A percentile compares a stretch with the other conserved stretches of the same genome.
Evolutionary conservation across 2,888 invertebrate genomes (phyloP).

Genomic region (Eretmocerus hayati): DNA sequence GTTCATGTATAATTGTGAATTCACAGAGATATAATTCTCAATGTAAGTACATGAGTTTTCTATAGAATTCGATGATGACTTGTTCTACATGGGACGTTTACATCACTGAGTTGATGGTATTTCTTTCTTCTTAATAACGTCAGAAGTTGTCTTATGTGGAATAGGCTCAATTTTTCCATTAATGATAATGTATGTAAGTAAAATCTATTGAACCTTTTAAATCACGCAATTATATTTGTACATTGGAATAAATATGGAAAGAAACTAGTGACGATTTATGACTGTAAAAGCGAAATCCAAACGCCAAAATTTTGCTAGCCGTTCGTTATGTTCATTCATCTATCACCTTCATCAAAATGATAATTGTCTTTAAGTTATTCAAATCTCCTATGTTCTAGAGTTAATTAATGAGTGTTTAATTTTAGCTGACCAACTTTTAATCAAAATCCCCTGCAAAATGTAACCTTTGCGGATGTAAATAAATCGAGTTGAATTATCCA

Average conservation of each 20-base stretch:
- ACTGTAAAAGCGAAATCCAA: too few relatives aligned
- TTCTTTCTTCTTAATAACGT: slow-evolving; percentile 8
- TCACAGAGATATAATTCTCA: too few relatives aligned
- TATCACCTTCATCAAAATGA: too few relatives aligned
- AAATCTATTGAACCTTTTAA: slow-evolving; percentile 21
- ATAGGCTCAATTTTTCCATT: slow-evolving; percentile 19
- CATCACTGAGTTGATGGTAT: slow-evolving; percentile 12
- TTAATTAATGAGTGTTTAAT: slow-evolving; percentile 11
- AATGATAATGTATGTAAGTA: slow-evolving; percentile 19
- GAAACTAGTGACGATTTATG: slow-evolving; percentile 6
- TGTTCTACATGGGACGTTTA: slow-evolving; percentile 13
- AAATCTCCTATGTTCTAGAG: too few relatives aligned
- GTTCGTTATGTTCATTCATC: too few relatives aligned
- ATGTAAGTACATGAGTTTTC: too few relatives aligned
- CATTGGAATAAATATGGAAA: slow-evolving; percentile 13
- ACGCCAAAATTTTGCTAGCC: too few relatives aligned
- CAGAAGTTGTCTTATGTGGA: slow-evolving; percentile 9
- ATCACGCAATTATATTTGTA: slow-evolving; percentile 18
- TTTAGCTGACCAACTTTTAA: slow-evolving; percentile 12
- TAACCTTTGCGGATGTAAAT: slow-evolving; percentile 22
- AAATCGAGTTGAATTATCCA: slow-evolving; percentile 28
- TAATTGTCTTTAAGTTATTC: too few relatives aligned
- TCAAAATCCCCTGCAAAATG: slow-evolving; percentile 7
- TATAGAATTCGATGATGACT: slow-evolving; percentile 9
- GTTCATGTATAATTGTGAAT: too few relatives aligned